phyloP scores from a whole-genome alignment of 2,797 vertebrate species.

The Heteromormyrus szaboi region DNA sequence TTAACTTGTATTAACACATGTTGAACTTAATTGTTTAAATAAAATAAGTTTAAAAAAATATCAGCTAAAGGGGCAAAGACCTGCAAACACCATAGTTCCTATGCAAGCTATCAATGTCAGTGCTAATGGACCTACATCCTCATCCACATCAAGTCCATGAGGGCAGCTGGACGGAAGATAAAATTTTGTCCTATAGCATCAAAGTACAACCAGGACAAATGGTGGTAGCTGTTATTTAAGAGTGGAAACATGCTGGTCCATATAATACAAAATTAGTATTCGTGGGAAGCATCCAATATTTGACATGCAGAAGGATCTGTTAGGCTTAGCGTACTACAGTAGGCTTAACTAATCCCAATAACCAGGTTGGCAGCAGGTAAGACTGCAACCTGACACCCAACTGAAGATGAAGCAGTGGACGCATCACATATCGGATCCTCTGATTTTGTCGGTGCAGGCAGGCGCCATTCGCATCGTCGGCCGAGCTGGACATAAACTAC shows the following conservation, averaged over 20 bases:
- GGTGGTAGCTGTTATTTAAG: neutral
- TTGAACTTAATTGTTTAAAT: neutral
- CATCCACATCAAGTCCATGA: neutral
- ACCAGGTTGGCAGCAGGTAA: neutral
- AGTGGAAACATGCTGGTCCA: neutral
- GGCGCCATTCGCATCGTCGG: neutral
- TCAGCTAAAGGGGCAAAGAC: neutral
- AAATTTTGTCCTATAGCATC: neutral
- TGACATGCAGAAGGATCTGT: neutral
- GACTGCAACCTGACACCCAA: neutral
- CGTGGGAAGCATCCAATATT: neutral
- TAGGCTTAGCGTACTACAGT: neutral
- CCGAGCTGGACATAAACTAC: neutral
- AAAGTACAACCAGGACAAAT: neutral
- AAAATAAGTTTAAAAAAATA: neutral
- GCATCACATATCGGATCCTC: neutral
- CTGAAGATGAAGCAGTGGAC: neutral
- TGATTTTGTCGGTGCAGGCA: neutral
- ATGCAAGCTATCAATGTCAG: neutral
- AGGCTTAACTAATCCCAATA: neutral
- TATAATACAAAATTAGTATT: neutral
- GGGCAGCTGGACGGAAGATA: neutral
- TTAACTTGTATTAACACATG: neutral
- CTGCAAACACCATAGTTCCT: neutral
- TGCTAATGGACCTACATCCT: neutral